Conservation (phyloP, 2,113 vertebrate genomes). For the Daboia siamensis region DNA sequence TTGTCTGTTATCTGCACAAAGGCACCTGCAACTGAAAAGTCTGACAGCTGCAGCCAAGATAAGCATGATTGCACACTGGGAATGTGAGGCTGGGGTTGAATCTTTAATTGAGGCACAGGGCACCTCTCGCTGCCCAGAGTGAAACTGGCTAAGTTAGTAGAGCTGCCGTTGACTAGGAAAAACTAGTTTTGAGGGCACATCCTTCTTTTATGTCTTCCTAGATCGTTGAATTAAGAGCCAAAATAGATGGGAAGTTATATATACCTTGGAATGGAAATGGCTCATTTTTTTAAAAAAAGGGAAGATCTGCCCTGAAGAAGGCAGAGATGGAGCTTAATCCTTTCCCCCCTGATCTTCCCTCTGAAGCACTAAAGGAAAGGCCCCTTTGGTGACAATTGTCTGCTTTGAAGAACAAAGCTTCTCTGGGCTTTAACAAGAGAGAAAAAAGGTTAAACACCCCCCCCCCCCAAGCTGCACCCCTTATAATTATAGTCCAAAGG, state of each 20-base stretch:
- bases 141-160: background rate
- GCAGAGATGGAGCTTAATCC: background rate
- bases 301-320: background rate
- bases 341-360: background rate
- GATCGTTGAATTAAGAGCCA: background rate
- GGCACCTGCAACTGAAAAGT: constrained; percentile 37
- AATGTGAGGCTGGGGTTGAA: background rate
- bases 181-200: background rate
- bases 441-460: background rate
- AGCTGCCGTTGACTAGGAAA: background rate
- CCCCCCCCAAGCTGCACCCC: background rate
- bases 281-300: background rate
- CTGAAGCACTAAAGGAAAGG: background rate
- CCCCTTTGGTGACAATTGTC: background rate
- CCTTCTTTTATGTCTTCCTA: background rate
- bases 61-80: background rate
- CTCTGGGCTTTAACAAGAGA: background rate
- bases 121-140: rapidly evolving
- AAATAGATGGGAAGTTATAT: background rate
- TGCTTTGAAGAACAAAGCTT: background rate
- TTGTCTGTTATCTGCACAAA: constrained; percentile 37
- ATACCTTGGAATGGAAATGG: background rate
- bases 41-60: constrained; percentile 29
- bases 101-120: background rate
- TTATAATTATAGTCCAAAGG: background rate